Conservation (phyloP, 2,113 vertebrate genomes). For the Neolamprologus sp. region DNA sequence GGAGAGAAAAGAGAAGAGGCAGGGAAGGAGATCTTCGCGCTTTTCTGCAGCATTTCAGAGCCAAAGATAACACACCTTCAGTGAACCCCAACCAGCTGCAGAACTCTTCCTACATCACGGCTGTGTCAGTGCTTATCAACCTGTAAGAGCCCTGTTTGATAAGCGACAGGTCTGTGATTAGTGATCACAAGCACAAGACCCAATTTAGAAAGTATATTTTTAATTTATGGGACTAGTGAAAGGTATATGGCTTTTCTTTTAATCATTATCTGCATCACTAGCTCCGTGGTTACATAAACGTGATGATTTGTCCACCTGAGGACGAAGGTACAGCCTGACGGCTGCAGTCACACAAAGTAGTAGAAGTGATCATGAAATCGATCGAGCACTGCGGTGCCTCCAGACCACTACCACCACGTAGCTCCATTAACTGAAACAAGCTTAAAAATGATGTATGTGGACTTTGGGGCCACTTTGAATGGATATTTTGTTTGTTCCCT, state of each 20-base stretch:
- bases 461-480: neutral
- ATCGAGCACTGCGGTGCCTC: neutral
- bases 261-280: neutral
- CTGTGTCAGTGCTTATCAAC: neutral
- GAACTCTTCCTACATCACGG: neutral
- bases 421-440: neutral
- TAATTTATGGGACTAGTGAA: neutral
- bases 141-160: neutral
- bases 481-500: neutral
- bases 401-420: neutral
- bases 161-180: neutral
- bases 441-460: neutral
- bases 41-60: neutral
- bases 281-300: neutral
- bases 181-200: neutral
- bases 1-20: neutral
- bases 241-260: neutral
- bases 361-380: neutral
- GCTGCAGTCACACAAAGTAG: neutral
- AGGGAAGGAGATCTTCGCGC: neutral
- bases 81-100: neutral
- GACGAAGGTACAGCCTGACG: neutral
- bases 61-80: constrained; percentile 28
- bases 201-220: neutral
- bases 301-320: neutral